A percentile compares a stretch with the other conserved stretches of the same genome.
Evolutionary conservation across 2,888 invertebrate genomes (phyloP).

Genomic region (Pyrgus malvae): DNA sequence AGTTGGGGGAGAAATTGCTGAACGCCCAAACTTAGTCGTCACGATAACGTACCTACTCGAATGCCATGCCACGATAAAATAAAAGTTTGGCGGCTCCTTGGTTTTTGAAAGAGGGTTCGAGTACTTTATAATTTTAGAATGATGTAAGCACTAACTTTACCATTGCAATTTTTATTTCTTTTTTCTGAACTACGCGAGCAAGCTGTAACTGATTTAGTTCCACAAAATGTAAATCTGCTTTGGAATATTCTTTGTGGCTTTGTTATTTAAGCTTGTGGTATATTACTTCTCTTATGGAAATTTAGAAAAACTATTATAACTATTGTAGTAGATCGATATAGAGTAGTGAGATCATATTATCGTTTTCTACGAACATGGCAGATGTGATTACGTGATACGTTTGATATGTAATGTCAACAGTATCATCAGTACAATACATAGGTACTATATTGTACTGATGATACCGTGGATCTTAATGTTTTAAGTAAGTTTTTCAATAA

Average conservation of each 20-base stretch:
- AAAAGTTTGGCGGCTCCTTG: conserved; percentile 45
- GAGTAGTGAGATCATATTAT: no score
- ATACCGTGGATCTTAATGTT: no score
- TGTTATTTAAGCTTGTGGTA: not conserved
- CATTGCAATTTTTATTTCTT: conserved; percentile 1
- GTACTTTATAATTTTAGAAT: conserved; percentile 23
- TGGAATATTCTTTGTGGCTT: not conserved
- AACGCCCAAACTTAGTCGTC: conserved; percentile 50
- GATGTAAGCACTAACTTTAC: conserved; percentile 19
- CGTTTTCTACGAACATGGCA: no score
- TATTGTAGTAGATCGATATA: no score
- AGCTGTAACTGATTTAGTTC: conserved; percentile 6
- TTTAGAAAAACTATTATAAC: no score
- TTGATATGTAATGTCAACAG: no score
- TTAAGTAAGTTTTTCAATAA: no score
- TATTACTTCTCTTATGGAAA: no score
- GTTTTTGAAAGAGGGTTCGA: conserved; percentile 11
- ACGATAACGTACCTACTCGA: conserved; percentile 42
- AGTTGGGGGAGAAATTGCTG: conserved; percentile 54
- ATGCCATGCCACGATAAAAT: conserved; percentile 49
- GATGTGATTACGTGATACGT: no score
- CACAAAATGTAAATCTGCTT: conserved; percentile 4
- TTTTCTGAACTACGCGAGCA: not conserved
- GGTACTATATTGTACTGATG: no score
- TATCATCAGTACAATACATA: no score